Conservation (phyloP, 2,888 invertebrate species). For the Drosophila diplacantha region DNA sequence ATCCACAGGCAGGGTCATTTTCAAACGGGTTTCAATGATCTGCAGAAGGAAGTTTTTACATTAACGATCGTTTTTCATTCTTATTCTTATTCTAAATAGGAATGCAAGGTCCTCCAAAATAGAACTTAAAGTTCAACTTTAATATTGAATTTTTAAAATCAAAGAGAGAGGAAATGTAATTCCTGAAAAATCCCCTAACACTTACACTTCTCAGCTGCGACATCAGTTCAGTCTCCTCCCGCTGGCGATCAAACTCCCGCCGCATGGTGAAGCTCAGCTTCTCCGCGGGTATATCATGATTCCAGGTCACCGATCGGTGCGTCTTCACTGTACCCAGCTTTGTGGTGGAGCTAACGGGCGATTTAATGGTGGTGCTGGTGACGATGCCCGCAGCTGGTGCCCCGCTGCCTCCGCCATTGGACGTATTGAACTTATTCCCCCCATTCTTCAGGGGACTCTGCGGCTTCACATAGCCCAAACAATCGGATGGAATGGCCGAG, state of each 20-base stretch:
- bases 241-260: conserved; percentile 92
- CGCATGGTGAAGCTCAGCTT: conserved; percentile 95
- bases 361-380: conserved; percentile 57
- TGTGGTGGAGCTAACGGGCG: conserved; percentile 72
- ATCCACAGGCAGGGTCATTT: conserved; percentile 92
- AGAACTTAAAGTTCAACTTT: too few species aligned
- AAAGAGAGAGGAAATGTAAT: neutral
- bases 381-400: neutral
- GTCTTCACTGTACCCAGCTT: conserved; percentile 67
- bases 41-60: conserved; percentile 74
- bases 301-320: conserved; percentile 82
- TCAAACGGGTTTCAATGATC: conserved; percentile 93
- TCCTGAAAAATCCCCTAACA: conserved; percentile 4
- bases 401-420: conserved; percentile 48
- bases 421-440: conserved; percentile 59
- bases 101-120: neutral
- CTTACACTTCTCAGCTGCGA: conserved; percentile 89
- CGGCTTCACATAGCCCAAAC: conserved; percentile 78
- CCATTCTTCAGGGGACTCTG: conserved; percentile 77
- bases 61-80: neutral
- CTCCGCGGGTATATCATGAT: conserved; percentile 83
- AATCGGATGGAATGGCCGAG: conserved; percentile 44
- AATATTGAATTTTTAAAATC: too few species aligned
- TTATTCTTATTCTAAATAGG: neutral
- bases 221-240: conserved; percentile 91